phyloP scores from a whole-genome alignment of 1,140 invertebrate species.

The Camponotus pennsylvanicus region DNA sequence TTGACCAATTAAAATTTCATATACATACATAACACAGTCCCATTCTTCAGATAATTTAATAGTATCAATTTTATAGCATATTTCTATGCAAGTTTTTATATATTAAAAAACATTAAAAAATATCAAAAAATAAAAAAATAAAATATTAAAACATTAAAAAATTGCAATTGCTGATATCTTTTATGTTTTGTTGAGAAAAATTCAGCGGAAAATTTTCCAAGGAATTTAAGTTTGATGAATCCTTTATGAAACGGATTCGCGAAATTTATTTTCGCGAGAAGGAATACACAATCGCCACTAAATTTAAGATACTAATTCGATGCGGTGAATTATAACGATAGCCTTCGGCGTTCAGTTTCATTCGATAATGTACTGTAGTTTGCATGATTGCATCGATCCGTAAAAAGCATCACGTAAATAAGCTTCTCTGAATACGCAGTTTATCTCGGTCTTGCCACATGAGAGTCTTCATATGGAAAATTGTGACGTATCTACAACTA shows the following conservation, averaged over 20 bases:
- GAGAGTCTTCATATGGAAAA: neutral
- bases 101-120: neutral
- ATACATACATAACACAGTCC: too few relatives aligned
- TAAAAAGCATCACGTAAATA: slow-evolving; percentile 16
- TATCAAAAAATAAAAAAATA: neutral
- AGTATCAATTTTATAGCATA: neutral
- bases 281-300: neutral
- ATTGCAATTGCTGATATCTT: neutral
- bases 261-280: slow-evolving; percentile 6
- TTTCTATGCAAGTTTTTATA: neutral
- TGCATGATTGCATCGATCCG: neutral
- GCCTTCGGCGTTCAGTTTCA: neutral
- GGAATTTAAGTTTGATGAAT: neutral
- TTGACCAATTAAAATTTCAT: too few relatives aligned
- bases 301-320: slow-evolving; percentile 43
- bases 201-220: neutral
- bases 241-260: neutral
- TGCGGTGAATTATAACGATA: slow-evolving; percentile 11
- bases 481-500: neutral
- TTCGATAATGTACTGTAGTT: neutral
- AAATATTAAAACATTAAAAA: neutral
- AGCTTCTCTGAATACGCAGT: slow-evolving; percentile 2
- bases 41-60: neutral
- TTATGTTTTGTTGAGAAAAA: neutral
- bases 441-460: neutral